Conservation (phyloP, 2,113 vertebrate species). For the Progne subis region DNA sequence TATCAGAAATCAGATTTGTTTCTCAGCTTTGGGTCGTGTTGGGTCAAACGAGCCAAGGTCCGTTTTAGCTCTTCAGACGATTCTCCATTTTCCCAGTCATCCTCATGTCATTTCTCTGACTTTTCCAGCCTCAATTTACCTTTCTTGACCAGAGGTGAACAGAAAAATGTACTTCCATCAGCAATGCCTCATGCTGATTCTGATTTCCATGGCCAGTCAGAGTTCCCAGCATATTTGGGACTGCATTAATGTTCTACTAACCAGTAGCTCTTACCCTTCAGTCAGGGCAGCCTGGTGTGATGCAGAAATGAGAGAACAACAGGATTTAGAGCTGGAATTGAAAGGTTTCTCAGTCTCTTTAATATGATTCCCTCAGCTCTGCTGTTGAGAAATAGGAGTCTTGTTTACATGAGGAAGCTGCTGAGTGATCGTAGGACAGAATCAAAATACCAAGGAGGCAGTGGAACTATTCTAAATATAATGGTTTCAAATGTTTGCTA, state of each 20-base stretch:
- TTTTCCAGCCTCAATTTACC: not conserved
- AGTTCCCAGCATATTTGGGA: not conserved
- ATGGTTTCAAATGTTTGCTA: conserved; percentile 60
- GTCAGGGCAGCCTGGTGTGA: not conserved
- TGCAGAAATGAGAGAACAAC: not conserved
- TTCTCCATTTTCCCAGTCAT: not conserved
- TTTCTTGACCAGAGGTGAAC: not conserved
- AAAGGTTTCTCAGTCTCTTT: not conserved
- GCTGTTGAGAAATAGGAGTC: not conserved
- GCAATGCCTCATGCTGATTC: not conserved
- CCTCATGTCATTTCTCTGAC: not conserved
- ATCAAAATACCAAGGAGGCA: conserved; percentile 29
- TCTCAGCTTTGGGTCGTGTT: not conserved
- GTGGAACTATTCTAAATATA: conserved; percentile 40
- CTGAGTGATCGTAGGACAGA: not conserved
- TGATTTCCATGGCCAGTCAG: not conserved
- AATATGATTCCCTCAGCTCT: not conserved
- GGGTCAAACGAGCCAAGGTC: not conserved
- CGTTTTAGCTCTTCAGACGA: not conserved
- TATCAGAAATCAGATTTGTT: conserved; percentile 6
- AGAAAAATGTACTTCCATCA: not conserved
- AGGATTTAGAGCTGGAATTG: not conserved
- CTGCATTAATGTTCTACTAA: not conserved
- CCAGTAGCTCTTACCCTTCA: not conserved
- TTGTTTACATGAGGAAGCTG: conserved; percentile 12